Percentiles rank a stretch among this genome's conserved stretches.
These are phyloP conservation scores for Sebastes matsubarae DNA, from an alignment of 2,797 vertebrate species.

Conservation along the genomic window DNA sequence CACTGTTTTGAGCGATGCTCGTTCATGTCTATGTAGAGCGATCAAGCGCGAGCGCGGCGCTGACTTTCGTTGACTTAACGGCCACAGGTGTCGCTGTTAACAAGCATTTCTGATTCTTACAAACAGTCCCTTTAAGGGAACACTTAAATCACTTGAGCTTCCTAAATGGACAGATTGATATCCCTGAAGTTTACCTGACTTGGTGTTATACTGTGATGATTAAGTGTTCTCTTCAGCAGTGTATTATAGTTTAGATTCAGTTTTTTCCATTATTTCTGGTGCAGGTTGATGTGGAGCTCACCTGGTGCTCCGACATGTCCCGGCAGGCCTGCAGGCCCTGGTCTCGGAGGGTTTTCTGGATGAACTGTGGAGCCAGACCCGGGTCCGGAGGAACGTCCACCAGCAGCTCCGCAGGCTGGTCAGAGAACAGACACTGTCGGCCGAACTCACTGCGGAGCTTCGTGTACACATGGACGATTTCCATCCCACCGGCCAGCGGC, in stretches of 20 bases:
- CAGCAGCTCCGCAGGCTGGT: conserved; percentile 82
- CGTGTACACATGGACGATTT: conserved; percentile 87
- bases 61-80: too few species aligned
- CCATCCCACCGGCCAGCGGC: conserved; percentile 78
- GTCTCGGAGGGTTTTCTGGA: conserved; percentile 83
- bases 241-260: too few species aligned
- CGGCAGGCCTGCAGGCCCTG: conserved; percentile 76
- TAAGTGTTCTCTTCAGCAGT: too few species aligned
- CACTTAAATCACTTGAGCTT: too few species aligned
- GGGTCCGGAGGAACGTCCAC: conserved; percentile 87
- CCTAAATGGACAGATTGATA: too few species aligned
- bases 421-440: conserved; percentile 88
- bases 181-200: too few species aligned
- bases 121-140: too few species aligned
- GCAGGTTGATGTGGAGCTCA: conserved; percentile 31
- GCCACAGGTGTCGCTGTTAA: too few species aligned
- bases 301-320: conserved; percentile 91
- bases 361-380: conserved; percentile 70
- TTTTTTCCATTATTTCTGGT: background rate
- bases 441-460: conserved; percentile 89
- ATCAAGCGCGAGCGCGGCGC: accelerated
- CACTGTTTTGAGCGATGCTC: too few species aligned
- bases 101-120: too few species aligned
- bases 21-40: too few species aligned
- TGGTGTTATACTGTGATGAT: too few species aligned